These are phyloP conservation scores for Orestias chungarensis DNA, from an alignment of 2,797 vertebrate species.

Conservation along the genomic window DNA sequence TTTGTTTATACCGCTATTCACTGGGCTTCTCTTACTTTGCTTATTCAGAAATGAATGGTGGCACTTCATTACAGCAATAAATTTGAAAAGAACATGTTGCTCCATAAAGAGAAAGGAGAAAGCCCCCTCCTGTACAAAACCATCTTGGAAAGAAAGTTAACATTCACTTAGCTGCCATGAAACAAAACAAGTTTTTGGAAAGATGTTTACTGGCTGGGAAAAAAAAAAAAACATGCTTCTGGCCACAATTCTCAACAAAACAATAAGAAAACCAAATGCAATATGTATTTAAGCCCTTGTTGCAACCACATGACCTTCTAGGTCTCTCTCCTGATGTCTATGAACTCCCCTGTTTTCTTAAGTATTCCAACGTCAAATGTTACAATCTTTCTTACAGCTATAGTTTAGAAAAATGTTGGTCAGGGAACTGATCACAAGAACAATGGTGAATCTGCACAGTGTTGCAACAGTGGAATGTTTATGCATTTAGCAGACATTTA, in stretches of 20 bases:
- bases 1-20: slow-evolving; percentile 18
- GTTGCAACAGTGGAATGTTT: not conserved
- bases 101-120: not conserved
- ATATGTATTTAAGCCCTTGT: not conserved
- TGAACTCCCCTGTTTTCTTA: not conserved
- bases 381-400: not conserved
- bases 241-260: not conserved
- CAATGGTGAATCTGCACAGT: not conserved
- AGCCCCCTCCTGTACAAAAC: not conserved
- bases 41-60: slow-evolving; percentile 15
- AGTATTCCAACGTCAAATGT: not conserved
- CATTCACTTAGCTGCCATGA: not conserved
- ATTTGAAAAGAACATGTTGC: not conserved
- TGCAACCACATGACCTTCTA: not conserved
- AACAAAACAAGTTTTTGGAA: not conserved
- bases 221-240: not conserved
- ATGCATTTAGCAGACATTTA: no score
- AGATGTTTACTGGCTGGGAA: not conserved
- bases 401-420: not conserved
- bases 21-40: slow-evolving; percentile 13
- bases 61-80: not conserved
- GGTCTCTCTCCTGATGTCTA: not conserved
- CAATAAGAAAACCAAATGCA: slow-evolving; percentile 1
- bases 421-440: not conserved
- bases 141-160: not conserved